Evolutionary conservation across 2,888 invertebrate genomes (phyloP).

Genomic region (Xestia rhomboidea): DNA sequence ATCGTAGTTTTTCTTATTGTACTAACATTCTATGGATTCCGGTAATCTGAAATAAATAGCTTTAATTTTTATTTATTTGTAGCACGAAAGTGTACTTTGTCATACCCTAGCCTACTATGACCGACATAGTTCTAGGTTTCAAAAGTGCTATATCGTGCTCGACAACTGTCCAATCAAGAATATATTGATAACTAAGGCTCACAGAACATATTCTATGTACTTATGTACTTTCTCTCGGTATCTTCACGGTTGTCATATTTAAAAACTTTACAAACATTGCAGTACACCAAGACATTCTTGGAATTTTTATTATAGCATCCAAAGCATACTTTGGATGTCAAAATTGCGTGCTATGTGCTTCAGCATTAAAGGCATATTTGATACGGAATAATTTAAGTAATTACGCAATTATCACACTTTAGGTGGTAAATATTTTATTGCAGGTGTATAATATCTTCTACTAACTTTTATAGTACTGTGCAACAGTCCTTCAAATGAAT

Average conservation of each 20-base stretch:
- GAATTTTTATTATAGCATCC: not conserved
- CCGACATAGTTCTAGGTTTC: not conserved
- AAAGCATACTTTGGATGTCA: not conserved
- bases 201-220: not conserved
- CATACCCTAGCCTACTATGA: not conserved
- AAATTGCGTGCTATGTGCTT: not conserved
- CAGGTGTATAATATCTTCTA: not conserved
- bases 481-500: conserved; percentile 26
- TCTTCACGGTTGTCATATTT: not conserved
- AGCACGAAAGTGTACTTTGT: not conserved
- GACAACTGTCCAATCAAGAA: conserved; percentile 10
- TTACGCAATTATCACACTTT: not conserved
- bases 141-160: conserved; percentile 1
- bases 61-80: too few relatives aligned
- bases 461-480: conserved; percentile 21
- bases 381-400: not conserved
- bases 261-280: not conserved
- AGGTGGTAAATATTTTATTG: not conserved
- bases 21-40: too few relatives aligned
- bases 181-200: not conserved
- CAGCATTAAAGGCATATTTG: not conserved
- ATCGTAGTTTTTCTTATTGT: too few relatives aligned
- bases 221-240: not conserved
- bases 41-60: too few relatives aligned
- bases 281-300: not conserved